Percentiles rank a stretch among this genome's conserved stretches.
Conservation (phyloP, 2,113 vertebrate species). For the Sylvietta virens region DNA sequence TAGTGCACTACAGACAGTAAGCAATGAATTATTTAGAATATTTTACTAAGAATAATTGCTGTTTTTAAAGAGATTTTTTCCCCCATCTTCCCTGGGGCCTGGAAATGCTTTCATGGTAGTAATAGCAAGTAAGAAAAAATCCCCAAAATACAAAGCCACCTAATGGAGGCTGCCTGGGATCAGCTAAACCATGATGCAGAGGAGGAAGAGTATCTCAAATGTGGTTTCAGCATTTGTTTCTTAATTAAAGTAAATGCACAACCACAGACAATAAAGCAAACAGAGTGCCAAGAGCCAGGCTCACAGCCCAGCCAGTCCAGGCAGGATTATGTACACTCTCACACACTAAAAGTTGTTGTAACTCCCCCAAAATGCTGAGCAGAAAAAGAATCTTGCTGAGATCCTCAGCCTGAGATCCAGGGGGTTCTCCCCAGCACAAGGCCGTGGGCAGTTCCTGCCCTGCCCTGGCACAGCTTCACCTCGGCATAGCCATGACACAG, state of each 20-base stretch:
- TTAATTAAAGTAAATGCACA: conserved; percentile 20
- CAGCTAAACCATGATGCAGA: neutral
- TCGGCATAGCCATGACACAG: rapidly evolving
- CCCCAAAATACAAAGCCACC: neutral
- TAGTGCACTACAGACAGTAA: conserved; percentile 49
- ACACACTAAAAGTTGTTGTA: neutral
- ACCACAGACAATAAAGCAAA: neutral
- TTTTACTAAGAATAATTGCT: conserved; percentile 63
- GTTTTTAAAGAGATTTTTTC: neutral
- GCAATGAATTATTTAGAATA: conserved; percentile 64
- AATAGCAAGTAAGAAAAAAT: neutral
- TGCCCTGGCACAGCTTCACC: neutral
- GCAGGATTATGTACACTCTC: neutral
- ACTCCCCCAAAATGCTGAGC: neutral
- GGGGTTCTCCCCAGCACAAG: rapidly evolving
- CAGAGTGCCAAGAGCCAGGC: neutral
- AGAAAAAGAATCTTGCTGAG: neutral
- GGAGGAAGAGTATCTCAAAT: neutral
- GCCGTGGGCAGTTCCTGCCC: neutral
- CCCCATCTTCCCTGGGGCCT: conserved; percentile 3
- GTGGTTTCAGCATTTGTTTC: neutral
- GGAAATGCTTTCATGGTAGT: neutral
- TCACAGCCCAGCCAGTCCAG: neutral
- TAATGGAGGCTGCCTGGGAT: neutral
- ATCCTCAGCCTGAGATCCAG: neutral